These are phyloP conservation scores for Drosophila nikananu DNA, from an alignment of 1,140 invertebrate species.

Conservation along the genomic window DNA sequence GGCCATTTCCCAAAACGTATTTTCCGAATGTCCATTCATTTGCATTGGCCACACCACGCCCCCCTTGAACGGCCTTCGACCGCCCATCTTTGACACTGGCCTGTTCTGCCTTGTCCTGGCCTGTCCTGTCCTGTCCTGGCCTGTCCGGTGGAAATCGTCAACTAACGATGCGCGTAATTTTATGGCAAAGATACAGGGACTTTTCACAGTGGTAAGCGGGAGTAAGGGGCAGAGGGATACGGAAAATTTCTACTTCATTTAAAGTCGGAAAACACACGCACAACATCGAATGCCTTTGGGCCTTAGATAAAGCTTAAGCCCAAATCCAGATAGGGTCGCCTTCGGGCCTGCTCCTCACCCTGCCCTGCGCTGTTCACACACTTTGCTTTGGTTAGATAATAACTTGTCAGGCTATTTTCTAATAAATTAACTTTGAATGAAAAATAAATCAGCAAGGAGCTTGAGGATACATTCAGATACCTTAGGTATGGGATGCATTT, in stretches of 20 bases:
- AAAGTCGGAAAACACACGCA: conserved; percentile 58
- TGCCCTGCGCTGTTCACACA: conserved; percentile 31
- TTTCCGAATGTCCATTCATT: conserved; percentile 62
- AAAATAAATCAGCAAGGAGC: conserved; percentile 70
- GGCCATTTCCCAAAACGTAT: conserved; percentile 59
- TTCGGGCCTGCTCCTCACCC: not conserved
- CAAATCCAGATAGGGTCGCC: conserved; percentile 59
- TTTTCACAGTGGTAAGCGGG: not conserved
- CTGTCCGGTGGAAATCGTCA: conserved; percentile 72
- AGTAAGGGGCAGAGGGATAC: not conserved
- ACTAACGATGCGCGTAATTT: conserved; percentile 82
- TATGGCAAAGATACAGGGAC: conserved; percentile 65
- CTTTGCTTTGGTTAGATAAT: conserved; percentile 71
- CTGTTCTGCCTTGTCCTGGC: conserved; percentile 37
- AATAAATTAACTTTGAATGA: conserved; percentile 83
- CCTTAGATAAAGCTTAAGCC: conserved; percentile 61
- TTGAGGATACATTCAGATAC: conserved; percentile 49
- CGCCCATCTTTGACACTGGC: conserved; percentile 51
- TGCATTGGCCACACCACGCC: conserved; percentile 62
- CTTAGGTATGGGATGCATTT: not conserved
- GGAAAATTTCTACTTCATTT: conserved; percentile 76
- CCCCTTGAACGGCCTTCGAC: conserved; percentile 7
- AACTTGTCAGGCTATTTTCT: conserved; percentile 79
- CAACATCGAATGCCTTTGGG: conserved; percentile 43
- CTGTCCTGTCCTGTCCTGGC: conserved; percentile 36